Conservation (phyloP, 2,113 vertebrate species). For the Talpa occidentalis region DNA sequence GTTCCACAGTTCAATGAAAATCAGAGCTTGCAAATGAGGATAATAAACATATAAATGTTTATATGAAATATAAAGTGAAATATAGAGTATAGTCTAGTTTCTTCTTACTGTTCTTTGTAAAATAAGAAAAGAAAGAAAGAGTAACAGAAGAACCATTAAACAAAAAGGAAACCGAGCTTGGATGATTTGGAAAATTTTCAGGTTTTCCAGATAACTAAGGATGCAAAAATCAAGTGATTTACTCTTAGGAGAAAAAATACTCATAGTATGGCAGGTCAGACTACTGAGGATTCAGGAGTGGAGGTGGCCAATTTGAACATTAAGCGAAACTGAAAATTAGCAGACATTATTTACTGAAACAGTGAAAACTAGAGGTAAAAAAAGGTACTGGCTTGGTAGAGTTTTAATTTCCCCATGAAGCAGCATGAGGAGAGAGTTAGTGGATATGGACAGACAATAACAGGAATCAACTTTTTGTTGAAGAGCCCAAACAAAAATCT, state of each 20-base stretch:
- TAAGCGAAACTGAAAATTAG: neutral
- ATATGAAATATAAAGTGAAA: too few relatives aligned
- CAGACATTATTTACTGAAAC: neutral
- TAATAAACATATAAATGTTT: neutral
- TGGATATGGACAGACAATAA: neutral
- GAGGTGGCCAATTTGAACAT: neutral
- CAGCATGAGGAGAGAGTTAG: too few relatives aligned
- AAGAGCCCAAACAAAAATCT: neutral
- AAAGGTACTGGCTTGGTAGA: neutral
- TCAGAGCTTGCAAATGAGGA: neutral
- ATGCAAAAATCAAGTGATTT: neutral
- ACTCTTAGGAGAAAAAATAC: neutral
- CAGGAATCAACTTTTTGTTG: rapidly evolving
- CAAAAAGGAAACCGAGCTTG: neutral
- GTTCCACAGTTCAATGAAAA: neutral
- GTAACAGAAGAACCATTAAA: neutral
- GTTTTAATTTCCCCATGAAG: neutral
- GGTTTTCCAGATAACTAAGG: neutral
- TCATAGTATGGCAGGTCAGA: neutral
- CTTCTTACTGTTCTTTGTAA: neutral
- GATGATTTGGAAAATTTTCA: neutral
- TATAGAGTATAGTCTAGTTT: neutral
- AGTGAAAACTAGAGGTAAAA: neutral
- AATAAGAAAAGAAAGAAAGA: neutral
- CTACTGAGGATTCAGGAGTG: neutral